Base-by-base conservation (phyloP, 2,888 invertebrate genomes). In the Adela reaumurella region DNA sequence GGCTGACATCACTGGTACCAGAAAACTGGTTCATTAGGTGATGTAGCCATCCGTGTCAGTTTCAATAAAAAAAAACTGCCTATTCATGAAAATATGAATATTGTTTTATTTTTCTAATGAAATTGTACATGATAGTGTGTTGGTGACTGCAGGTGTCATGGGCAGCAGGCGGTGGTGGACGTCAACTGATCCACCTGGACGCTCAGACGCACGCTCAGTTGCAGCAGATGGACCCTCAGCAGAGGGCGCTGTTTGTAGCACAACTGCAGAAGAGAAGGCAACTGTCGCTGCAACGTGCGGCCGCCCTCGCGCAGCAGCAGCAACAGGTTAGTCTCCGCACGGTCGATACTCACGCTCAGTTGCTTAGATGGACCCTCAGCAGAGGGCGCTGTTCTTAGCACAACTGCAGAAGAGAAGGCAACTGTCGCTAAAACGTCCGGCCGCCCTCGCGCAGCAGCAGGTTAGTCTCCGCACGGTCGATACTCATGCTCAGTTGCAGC, bases 401-500 rank as follows among this genome's bases (percentile, higher is more conserved):
- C 85, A 84, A 58, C 67, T 87, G 47, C 83, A 85, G 56, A 79
- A 77, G 72, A 82, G 57, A 58, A 76, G 50, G 49, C 63, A 67
- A 19, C 67, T 65, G 58, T 78, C 76, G 1, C 71, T 80, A 56
- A 84, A 76, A 62, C 74, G 83, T 1, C 76, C 81, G 0, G 70
- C 72, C 0, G 77, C 74, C 0, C 55, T 77, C n/a, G 73, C 74
- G 1, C 76, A 76, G 50, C 77, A 78, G 49, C 76, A n/a, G n/a
- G n/a, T n/a, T n/a, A n/a, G n/a, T n/a, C n/a, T n/a, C n/a, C n/a
- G n/a, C n/a, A n/a, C n/a, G n/a, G n/a, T n/a, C n/a, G n/a, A n/a
- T n/a, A 90, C 91, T 1, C 91, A 92, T 62, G 90, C 90, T 11
- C 90, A 91, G 57, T 70, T 92, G 45, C 90, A 92, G 61, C 90